These are phyloP conservation scores for Papio anubis DNA, from an alignment of 2,113 vertebrate genomes.

Conservation along the genomic window DNA sequence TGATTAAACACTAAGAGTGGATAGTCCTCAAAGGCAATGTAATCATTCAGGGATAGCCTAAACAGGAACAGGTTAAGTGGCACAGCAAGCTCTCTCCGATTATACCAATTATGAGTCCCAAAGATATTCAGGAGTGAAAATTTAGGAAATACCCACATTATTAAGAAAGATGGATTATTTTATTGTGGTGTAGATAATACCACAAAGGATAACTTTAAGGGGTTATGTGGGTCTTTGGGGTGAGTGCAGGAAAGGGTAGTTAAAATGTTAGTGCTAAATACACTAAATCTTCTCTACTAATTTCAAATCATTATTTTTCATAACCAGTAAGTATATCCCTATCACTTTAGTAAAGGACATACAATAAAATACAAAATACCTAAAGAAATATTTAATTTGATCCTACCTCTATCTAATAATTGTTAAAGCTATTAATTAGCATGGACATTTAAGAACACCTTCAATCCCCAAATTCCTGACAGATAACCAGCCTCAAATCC, in stretches of 20 bases:
- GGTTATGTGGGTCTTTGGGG: neutral
- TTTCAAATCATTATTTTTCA: constrained; percentile 18
- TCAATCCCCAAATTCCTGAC: neutral
- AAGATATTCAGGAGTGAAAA: neutral
- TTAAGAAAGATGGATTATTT: neutral
- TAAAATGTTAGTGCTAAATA: neutral
- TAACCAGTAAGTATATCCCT: neutral
- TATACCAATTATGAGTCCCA: neutral
- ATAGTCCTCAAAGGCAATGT: neutral
- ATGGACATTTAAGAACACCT: neutral
- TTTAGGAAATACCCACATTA: neutral
- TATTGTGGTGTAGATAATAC: neutral
- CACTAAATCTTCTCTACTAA: neutral
- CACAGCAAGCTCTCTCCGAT: neutral
- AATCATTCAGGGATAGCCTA: neutral
- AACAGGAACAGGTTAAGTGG: neutral
- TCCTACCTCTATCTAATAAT: neutral
- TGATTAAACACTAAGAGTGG: neutral
- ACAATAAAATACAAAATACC: constrained; percentile 25
- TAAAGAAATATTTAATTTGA: constrained; percentile 33
- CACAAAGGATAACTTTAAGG: neutral
- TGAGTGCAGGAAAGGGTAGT: neutral
- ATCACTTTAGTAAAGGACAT: constrained; percentile 14
- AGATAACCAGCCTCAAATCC: neutral
- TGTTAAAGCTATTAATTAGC: neutral